phyloP scores from a whole-genome alignment of 2,888 invertebrate genomes.

The Dyspetes luteomarginatus region DNA sequence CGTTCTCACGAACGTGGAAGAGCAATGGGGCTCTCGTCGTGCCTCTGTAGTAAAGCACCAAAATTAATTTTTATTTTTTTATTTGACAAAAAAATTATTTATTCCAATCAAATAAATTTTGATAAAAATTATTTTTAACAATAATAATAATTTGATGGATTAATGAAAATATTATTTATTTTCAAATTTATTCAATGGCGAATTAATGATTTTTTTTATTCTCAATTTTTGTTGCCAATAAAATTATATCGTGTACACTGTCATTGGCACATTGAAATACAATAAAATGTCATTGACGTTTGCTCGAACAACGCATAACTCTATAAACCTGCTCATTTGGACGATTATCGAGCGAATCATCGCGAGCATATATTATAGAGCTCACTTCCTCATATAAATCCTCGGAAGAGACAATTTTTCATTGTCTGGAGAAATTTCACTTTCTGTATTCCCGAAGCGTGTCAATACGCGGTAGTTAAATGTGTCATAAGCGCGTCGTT shows the following conservation, averaged over 20 bases:
- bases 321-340: neutral
- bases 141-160: too few relatives aligned
- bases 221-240: neutral
- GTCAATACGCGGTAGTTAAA: conserved; percentile 62
- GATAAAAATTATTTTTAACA: too few relatives aligned
- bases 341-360: conserved; percentile 17
- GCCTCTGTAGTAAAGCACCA: conserved; percentile 85
- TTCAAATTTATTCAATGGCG: too few relatives aligned
- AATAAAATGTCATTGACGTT: too few relatives aligned
- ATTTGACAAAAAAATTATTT: too few relatives aligned
- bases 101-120: too few relatives aligned
- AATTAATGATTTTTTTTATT: too few relatives aligned
- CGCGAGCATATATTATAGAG: conserved; percentile 13
- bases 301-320: conserved; percentile 26
- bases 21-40: conserved; percentile 89
- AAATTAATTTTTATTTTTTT: too few relatives aligned
- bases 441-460: conserved; percentile 55
- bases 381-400: conserved; percentile 19
- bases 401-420: conserved; percentile 27
- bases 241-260: too few relatives aligned
- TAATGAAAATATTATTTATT: too few relatives aligned
- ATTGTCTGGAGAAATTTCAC: conserved; percentile 65
- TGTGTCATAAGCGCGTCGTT: conserved; percentile 57
- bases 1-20: conserved; percentile 91
- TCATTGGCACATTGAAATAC: too few relatives aligned